Percentiles rank a stretch among this genome's conserved stretches.
These are phyloP conservation scores for Agelaius phoeniceus DNA, from an alignment of 2,113 vertebrate genomes.

Conservation along the genomic window DNA sequence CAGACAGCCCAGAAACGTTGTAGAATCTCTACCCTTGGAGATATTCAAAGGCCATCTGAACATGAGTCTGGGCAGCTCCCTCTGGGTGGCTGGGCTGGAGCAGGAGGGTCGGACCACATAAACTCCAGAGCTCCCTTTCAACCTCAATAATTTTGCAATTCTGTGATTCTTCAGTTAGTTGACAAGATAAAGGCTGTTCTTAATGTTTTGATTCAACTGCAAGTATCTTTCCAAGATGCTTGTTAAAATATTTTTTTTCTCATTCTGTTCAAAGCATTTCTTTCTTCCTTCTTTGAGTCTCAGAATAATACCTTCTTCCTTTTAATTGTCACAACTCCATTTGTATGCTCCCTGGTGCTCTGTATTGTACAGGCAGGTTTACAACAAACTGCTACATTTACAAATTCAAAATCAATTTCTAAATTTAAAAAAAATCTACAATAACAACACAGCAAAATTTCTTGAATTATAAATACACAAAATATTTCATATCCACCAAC, in stretches of 20 bases:
- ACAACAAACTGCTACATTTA: neutral
- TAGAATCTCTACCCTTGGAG: neutral
- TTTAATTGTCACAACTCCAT: neutral
- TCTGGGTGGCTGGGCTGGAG: neutral
- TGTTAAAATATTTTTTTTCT: neutral
- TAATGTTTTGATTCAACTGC: neutral
- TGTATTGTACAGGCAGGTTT: neutral
- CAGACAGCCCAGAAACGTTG: neutral
- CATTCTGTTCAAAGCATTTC: neutral
- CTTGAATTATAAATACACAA: neutral
- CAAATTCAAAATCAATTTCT: neutral
- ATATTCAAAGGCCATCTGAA: neutral
- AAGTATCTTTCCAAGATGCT: neutral
- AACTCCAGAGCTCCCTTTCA: neutral
- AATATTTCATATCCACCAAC: neutral
- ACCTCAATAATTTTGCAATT: neutral
- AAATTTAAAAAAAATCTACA: neutral
- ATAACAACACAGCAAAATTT: neutral
- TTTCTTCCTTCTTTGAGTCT: neutral
- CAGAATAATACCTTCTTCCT: neutral
- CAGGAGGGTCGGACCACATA: neutral
- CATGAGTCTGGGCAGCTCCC: rapidly evolving
- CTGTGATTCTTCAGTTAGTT: neutral
- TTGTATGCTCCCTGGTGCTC: neutral
- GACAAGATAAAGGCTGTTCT: neutral